Evolutionary conservation across 2,113 vertebrate genomes (phyloP), one percentile per base, ranked within the genome.

Genomic region (Romanogobio albipinnatus): DNA sequence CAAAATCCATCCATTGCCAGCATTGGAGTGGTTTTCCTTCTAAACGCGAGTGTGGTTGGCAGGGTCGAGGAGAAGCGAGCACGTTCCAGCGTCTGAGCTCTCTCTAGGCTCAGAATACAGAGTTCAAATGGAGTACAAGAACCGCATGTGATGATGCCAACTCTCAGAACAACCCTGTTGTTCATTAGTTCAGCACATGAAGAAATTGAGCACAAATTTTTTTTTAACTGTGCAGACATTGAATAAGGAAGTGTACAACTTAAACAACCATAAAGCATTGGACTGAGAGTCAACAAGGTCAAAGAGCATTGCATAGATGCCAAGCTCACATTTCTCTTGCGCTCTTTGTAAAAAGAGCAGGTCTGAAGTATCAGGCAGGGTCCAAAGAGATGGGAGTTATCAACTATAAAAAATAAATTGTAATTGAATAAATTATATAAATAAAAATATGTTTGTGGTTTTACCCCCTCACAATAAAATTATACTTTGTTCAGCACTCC

Each of bases 51-150:
- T 56, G 49, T 9, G 26, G 47, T 82, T 82, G 81, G 66, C 80
- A 71, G 9, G 47, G 11, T 43, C 22, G 15, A 24, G 6, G 66
- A 33, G 29, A 36, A 24, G 64, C 1, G 49, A 58, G 66, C 33
- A 56, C 8, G 19, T 39, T 82, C 64, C 49, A 71, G 33, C 3
- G 3, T 17, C 47, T 33, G 74, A 68, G 61, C 58, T 76, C 15
- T 56, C n/a, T 47, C n/a, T 47, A 2, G 47, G 11, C 53, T 26
- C 22, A 24, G 14, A n/a, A 22, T 61, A 47, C 77, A n/a, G 19
- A 71, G 81, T 71, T 82, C 81, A 82, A 49, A 24, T 9, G 7
- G 11, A 58, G 80, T 36, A 39, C 80, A 82, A 53, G 64, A 82
- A 81, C 62, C 14, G 47, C 45, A 68, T 70, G 47, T 17, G 53